Evolutionary conservation across 2,888 invertebrate species (phyloP), one percentile per base, ranked within the genome.

Genomic region (Ethmia dodecea): DNA sequence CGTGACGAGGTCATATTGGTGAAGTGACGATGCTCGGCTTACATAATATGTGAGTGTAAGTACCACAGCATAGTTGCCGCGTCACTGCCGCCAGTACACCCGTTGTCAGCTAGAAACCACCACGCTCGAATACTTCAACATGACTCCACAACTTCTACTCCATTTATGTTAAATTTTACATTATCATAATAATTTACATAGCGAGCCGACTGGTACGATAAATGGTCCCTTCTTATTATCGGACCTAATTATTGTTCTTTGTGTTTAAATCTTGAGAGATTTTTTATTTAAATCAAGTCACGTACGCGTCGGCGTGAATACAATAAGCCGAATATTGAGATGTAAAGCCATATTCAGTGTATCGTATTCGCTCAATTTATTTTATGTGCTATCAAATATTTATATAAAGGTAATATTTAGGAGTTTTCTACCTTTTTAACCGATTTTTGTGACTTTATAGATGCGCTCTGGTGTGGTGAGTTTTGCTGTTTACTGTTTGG

Each of bases 141-240:
- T 84, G 83, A 83, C 83, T 78, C 55, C 53, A 67, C 81, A 80
- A 66, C 67, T 71, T 79, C 68, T 65, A 61, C 71, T 72, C 71
- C 74, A 80, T 78, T 83, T 78, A 75, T 70, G 73, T 75, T 72
- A 68, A 71, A 73, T 64, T 69, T 60, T 53, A 68, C 57, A 81
- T 81, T 83, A 81, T 73, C 79, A 83, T 81, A 81, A 66, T 66
- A 65, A 81, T 81, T 81, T 78, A 76, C 81, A 83, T 83, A 79
- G 68, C 60, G 54, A 58, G 57, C 55, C 54, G 59, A 60, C 70
- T 61, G 60, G 71, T 62, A 61, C 65, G 62, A 71, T 75, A 72
- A 69, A 66, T 56, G 62, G 54, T 26, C n/a, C 63, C 58, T 65
- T 64, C 66, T 72, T 73, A 76, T 72, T 75, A 83, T 77, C 60